Evolutionary conservation across 2,888 invertebrate genomes (phyloP), one percentile per base, ranked within the genome.

Genomic region (Polydrusus tereticollis): DNA sequence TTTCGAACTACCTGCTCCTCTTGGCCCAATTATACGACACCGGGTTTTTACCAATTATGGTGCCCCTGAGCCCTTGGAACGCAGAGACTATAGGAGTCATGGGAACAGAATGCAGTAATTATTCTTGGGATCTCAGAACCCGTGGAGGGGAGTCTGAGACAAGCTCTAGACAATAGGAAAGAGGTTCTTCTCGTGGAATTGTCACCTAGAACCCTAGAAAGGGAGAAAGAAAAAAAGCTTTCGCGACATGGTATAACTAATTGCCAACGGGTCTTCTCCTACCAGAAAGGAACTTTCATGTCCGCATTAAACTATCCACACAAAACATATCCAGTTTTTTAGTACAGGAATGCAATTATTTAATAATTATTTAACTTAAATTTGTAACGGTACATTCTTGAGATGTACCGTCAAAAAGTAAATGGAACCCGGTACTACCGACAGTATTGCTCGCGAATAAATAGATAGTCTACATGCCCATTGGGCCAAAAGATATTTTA

Each of bases 401-500:
- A 65, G 55, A 63, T 45, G 47, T 57, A 57, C 65, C 55, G 45
- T 55, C 23, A 65, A 65, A n/a, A 43, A 65, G 65, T 65, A 65
- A 55, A 65, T 65, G 55, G 65, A 55, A 65, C 52, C 20, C 23
- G 41, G 59, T 41, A 38, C 59, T 62, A 62, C 45, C 18, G 18
- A 64, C 21, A 33, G 52, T 64, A 52, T 14, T 26, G 36, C 41
- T 59, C 60, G 68, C 68, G 18, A 68, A 68, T 68, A 68, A 68
- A 68, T 58, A 60, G 68, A 33, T 50, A 52, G 59, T 59, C 68
- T 60, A 68, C 52, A 68, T 68, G 47, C 50, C 60, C 59, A 41
- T 26, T 38, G 59, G 68, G 59, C 38, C 33, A 68, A 68, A 59
- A 68, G 52, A 68, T 47, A 59, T 67, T 67, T 68, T 68, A 68